These are phyloP conservation scores for Strigamia transsilvanica DNA, from an alignment of 2,888 invertebrate species.

Conservation along the genomic window DNA sequence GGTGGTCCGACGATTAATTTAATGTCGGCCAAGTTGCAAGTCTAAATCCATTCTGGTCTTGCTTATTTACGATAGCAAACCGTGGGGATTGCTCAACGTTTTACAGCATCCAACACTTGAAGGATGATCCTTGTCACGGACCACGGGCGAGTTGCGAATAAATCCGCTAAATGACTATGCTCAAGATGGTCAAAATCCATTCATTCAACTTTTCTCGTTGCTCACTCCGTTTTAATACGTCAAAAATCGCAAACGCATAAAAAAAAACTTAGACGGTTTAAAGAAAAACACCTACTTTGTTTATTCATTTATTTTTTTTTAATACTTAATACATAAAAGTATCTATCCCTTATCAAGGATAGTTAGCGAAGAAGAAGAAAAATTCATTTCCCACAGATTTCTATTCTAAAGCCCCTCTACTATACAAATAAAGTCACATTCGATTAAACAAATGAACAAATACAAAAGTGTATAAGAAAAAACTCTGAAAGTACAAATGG, in stretches of 20 bases:
- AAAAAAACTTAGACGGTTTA: not conserved
- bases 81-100: conserved; percentile 31
- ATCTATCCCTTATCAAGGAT: not conserved
- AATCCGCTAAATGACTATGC: conserved; percentile 31
- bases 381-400: conserved; percentile 13
- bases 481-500: not conserved
- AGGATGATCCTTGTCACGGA: conserved; percentile 40
- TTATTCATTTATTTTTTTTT: not conserved
- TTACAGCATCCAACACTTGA: conserved; percentile 13
- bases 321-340: not conserved
- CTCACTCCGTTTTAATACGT: conserved; percentile 4
- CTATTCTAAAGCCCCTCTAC: not conserved
- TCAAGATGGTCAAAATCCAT: conserved; percentile 10
- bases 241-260: not conserved
- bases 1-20: conserved; percentile 47
- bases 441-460: not conserved
- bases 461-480: not conserved
- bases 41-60: conserved; percentile 28
- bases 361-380: not conserved
- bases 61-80: conserved; percentile 28
- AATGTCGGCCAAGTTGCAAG: conserved; percentile 32
- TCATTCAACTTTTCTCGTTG: not conserved
- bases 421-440: conserved; percentile 9
- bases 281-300: conserved; percentile 42
- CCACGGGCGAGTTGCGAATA: conserved; percentile 25